Evolutionary conservation across 2,113 vertebrate genomes (phyloP), one percentile per base, ranked within the genome.

Genomic region (Nasalis larvatus): DNA sequence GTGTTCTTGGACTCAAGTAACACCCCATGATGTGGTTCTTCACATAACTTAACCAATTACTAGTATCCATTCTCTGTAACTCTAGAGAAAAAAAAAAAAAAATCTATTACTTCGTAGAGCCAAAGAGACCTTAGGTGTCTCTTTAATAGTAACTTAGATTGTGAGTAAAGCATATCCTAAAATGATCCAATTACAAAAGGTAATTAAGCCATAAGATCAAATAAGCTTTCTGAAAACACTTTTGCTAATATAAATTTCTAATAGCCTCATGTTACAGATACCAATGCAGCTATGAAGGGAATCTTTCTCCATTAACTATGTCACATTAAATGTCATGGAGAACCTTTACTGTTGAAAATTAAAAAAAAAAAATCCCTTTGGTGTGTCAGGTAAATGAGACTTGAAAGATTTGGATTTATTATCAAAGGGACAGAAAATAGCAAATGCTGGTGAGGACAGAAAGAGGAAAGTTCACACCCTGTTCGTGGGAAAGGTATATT

Each of bases 141-240:
- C 40, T 90, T 96, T 91, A 82, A 91, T 5, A 97, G 80, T 63
- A 96, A 88, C 16, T 83, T 89, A 89, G 42, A 40, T 89, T 89
- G 21, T 85, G n/a, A 94, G 69, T 94, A 91, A 96, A 97, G 56
- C 4, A 91, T 45, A 88, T 4, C 56, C 35, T 83, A 89, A 52
- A 83, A 86, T 69, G 40, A 86, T 12, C 35, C 35, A 54, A 78
- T 76, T 86, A 92, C 37, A 74, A 92, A 89, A 93, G 45, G 23
- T n/a, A 37, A 71, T 66, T 94, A 90, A 82, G 45, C 20, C 56
- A 71, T 17, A 95, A 27, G 45, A 81, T 40, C 42, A 27, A 90
- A 69, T 77, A 87, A 25, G 21, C 32, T 77, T 94, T 69, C 69
- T 93, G 87, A 94, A 94, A 60, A 88, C 20, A 68, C 35, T 80